Evolutionary conservation across 2,797 vertebrate species (phyloP), one percentile per base, ranked within the genome.

Genomic region (Cossypha niveicapilla): DNA sequence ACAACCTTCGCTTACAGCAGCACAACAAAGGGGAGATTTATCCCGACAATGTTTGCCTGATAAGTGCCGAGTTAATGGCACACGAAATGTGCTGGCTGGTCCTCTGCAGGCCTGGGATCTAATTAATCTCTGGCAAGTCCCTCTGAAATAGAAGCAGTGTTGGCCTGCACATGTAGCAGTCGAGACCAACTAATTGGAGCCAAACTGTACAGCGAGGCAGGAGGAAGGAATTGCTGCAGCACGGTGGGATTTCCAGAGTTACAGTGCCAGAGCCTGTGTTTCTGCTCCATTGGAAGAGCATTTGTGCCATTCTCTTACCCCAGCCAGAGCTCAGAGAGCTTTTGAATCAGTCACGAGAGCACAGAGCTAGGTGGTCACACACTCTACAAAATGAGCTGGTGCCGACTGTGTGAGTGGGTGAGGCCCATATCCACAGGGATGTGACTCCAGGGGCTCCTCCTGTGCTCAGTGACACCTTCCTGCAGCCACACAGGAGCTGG

Each of bases 111-210:
- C 85, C 85, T 47, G 82, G 78, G 82, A 94, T 94, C 93, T 90
- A 92, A 94, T 95, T 91, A 96, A 91, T 92, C 93, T 92, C 95
- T 95, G 94, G 90, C 94, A 88, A 74, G 80, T 28, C n/a, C 76
- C 58, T 41, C 79, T 78, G 92, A 37, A 93, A 84, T 47, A 57
- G 93, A 80, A 92, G 79, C 68, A 8, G 68, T 5, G 79, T 37
- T 96, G 94, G 95, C 88, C 79, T 53, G 65, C 65, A 27, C 90
- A 28, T 24, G 66, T 8, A 50, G 84, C 89, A 72, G 89, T 34
- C 3, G 6, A 87, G 88, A 78, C 16, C 25, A 68, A 14, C 68
- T 54, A 37, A 56, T 27, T 27, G 73, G 72, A 91, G 96, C 72
- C 93, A 94, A 94, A 62, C 16, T 4, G 79, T 34, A 44, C 21